A percentile compares a stretch with the other conserved stretches of the same genome.
Conservation (phyloP, 2,888 invertebrate genomes). For the Drosophila glabriapex region DNA sequence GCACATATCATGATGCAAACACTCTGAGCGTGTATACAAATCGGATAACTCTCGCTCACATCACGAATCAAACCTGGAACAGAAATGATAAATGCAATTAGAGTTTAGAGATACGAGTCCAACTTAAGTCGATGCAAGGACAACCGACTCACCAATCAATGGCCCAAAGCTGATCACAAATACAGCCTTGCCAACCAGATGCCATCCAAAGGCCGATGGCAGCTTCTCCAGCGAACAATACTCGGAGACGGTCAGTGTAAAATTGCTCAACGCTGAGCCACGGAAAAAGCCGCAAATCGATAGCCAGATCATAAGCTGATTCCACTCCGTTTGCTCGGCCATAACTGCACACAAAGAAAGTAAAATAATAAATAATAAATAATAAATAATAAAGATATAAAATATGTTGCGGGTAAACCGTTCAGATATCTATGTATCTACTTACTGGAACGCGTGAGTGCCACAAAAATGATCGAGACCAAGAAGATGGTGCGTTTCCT, state of each 20-base stretch:
- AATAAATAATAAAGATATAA: background rate
- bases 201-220: constrained; percentile 91
- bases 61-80: constrained; percentile 90
- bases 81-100: background rate
- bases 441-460: constrained; percentile 90
- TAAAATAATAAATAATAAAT: too few species aligned
- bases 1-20: constrained; percentile 89
- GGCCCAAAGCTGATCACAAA: constrained; percentile 90
- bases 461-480: constrained; percentile 90
- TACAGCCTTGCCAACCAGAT: constrained; percentile 91
- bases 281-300: constrained; percentile 92
- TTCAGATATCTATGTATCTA: background rate
- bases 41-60: constrained; percentile 88
- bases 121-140: background rate
- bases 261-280: constrained; percentile 91
- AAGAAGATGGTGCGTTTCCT: constrained; percentile 91
- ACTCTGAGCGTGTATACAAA: constrained; percentile 90
- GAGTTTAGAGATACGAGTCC: background rate
- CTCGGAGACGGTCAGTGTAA: constrained; percentile 92
- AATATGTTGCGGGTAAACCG: background rate
- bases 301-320: constrained; percentile 89
- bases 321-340: constrained; percentile 91
- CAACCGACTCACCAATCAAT: constrained; percentile 87
- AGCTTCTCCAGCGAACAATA: constrained; percentile 90
- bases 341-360: constrained; percentile 86